phyloP scores from a whole-genome alignment of 2,888 invertebrate genomes.

The Empis livida region DNA sequence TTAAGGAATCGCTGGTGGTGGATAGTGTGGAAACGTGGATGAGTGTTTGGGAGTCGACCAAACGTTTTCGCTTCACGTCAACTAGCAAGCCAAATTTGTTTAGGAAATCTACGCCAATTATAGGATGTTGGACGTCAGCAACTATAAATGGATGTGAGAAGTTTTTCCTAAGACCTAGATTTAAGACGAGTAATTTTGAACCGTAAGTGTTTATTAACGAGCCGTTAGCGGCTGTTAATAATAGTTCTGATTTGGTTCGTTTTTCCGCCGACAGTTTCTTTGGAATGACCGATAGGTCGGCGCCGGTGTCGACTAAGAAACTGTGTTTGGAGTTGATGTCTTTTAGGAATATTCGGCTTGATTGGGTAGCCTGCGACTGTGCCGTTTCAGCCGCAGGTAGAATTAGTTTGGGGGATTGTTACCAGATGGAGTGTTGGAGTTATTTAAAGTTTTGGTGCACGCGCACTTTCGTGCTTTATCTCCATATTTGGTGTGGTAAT shows the following conservation, averaged over 20 bases:
- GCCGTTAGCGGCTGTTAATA: not conserved
- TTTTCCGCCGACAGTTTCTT: not conserved
- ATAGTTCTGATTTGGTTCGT: not conserved
- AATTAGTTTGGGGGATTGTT: not conserved
- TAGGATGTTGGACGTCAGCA: not conserved
- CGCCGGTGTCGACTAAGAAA: not conserved
- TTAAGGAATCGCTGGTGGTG: not conserved
- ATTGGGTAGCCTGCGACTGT: not conserved
- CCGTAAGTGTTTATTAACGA: not conserved
- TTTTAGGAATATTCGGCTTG: not conserved
- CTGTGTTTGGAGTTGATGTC: not conserved
- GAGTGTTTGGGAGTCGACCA: not conserved
- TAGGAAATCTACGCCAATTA: not conserved
- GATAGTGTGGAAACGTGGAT: not conserved
- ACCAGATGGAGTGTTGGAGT: not conserved
- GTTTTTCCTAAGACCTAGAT: not conserved
- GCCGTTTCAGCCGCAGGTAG: not conserved
- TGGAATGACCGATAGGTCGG: not conserved
- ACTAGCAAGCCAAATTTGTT: not conserved
- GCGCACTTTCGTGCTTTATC: not conserved
- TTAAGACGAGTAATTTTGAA: not conserved
- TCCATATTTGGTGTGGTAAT: slow-evolving; percentile 2
- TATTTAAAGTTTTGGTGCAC: not conserved
- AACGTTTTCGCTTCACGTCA: not conserved
- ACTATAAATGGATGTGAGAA: not conserved